Evolutionary conservation across 2,888 invertebrate genomes (phyloP), one percentile per base, ranked within the genome.

Genomic region (Phortica okadai): DNA sequence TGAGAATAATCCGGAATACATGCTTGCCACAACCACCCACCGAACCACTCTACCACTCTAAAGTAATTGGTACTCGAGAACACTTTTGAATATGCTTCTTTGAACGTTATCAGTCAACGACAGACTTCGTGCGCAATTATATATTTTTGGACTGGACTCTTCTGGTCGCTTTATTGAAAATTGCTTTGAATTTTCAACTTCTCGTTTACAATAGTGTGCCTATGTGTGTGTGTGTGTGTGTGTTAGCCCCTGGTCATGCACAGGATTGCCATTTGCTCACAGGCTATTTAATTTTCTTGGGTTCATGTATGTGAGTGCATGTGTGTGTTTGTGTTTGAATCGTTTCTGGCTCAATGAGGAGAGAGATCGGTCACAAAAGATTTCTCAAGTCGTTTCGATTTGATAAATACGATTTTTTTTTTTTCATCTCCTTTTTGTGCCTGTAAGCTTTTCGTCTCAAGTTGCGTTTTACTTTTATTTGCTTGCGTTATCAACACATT

Each of bases 91-190:
- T 72, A 72, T 41, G 62, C 62, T 77, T 81, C 73, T 77, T 80
- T 85, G 83, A 85, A 87, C 82, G 88, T 86, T 86, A 86, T 87
- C 85, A 87, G 85, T 86, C 82, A 77, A 70, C 54, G 79, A 81
- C 85, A 86, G 85, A 82, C 82, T 72, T 16, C 2, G n/a, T 3
- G 79, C 11, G 42, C 73, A 79, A 76, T 21, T 73, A 72, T 75
- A 70, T 7, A 44, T 42, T 70, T 42, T 70, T 69, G 50, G 62
- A 59, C n/a, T 1, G 45, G 50, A 21, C 8, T 54, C 21, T 72
- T 72, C 33, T 33, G 33, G 54, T 72, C 62, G 10, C 62, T 62
- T 25, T 25, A 11, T 21, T 21, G 50, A 21, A 80, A 80, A 82
- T 83, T 78, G 74, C 80, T 81, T 84, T 82, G 62, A 80, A 73